Evolutionary conservation across 2,113 vertebrate species (phyloP).

Genomic region (Bombycilla garrulus): DNA sequence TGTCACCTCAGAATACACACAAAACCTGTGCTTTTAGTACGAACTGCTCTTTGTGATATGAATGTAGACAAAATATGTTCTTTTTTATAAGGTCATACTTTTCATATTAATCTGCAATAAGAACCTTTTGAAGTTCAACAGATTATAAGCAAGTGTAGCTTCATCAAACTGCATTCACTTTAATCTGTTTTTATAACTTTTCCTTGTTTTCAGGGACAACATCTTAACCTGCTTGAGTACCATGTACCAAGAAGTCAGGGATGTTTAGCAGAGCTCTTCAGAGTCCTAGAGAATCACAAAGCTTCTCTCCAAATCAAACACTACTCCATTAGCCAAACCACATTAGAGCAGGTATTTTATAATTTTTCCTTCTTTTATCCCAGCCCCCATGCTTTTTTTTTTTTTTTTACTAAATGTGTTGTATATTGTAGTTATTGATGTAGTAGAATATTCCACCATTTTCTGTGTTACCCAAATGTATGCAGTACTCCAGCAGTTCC

Average conservation of each 20-base stretch:
- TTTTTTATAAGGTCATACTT: not conserved
- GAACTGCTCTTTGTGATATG: not conserved
- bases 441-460: not conserved
- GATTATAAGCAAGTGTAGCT: not conserved
- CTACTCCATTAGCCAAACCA: slow-evolving; percentile 69
- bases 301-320: slow-evolving; percentile 38
- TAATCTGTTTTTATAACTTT: not conserved
- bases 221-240: slow-evolving; percentile 63
- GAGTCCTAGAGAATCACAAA: slow-evolving; percentile 65
- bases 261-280: slow-evolving; percentile 65
- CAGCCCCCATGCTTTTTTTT: too few species aligned
- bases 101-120: not conserved
- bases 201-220: slow-evolving; percentile 49
- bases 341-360: slow-evolving; percentile 69
- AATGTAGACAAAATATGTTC: not conserved
- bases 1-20: not conserved
- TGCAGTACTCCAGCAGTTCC: not conserved
- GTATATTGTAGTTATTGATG: not conserved
- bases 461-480: not conserved
- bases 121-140: not conserved
- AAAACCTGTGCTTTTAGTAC: not conserved
- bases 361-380: not conserved
- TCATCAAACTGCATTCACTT: not conserved
- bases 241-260: slow-evolving; percentile 41
- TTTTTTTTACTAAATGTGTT: not conserved